Conservation (phyloP, 2,797 vertebrate species). For the Amblyraja radiata region DNA sequence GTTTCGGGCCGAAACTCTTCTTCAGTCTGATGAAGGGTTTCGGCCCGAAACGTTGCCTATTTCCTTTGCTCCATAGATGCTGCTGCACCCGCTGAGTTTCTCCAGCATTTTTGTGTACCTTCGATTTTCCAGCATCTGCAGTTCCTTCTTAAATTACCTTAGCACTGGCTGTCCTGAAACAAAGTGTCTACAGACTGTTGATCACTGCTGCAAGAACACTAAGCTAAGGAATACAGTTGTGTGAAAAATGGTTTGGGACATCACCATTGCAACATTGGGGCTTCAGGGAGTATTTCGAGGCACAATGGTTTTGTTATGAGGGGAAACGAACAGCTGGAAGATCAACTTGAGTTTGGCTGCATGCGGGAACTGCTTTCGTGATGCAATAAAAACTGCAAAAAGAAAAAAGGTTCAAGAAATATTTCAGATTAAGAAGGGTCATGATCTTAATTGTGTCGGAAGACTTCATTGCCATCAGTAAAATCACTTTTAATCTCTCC, state of each 20-base stretch:
- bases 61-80: no score
- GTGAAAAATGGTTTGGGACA: neutral
- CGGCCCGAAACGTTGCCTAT: no score
- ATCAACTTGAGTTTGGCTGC: neutral
- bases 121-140: no score
- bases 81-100: no score
- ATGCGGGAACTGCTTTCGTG: neutral
- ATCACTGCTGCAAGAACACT: neutral
- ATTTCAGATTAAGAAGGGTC: neutral
- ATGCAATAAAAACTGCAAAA: neutral
- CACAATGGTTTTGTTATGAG: neutral
- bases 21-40: no score
- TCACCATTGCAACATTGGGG: neutral
- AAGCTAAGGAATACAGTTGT: neutral
- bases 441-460: neutral
- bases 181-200: neutral
- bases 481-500: neutral
- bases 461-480: neutral
- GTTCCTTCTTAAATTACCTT: no score
- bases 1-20: no score
- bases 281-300: neutral
- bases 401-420: neutral
- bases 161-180: neutral
- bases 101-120: no score
- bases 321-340: neutral